Base-by-base conservation (phyloP, 2,113 vertebrate species). In the Chamaea fasciata region DNA sequence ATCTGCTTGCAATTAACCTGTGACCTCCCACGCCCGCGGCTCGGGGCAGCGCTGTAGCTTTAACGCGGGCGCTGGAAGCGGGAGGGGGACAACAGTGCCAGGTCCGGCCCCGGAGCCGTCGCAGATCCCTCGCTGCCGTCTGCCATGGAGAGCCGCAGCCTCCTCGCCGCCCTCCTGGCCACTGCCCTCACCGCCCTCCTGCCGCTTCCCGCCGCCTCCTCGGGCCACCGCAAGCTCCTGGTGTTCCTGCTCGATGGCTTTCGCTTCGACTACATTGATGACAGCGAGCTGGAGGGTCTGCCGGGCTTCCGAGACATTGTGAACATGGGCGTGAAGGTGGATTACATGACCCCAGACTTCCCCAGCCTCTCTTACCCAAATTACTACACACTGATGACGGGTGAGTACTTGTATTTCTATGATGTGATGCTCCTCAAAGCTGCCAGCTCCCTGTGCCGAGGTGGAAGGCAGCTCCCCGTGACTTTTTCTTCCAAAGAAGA, bases 321-420 rank as follows among this genome's bases (percentile, higher is more conserved):
- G 87, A 91, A 90, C 55, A 97, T 94, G 83, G 99, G 99, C 2
- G 99, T 99, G 37, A 99, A 99, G 94, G 99, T 98, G 97, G 99
- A 99, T 91, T 99, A 99, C 96, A 89, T 99, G 98, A 99, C 98
- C 3, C 99, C 99, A 2, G 99, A 99, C 91, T 99, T 99, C 52
- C 99, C 99, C 22, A 99, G 98, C 77, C 98, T 99, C 55, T 99
- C 99, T 2, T 99, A 98, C 57, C 99, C 99, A 0, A 99, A 99
- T 60, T 99, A 99, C 94, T 99, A 99, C 97, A 98, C 98, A 2
- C 87, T 99, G 19, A 99, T 99, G 99, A 99, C 99, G 4, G 99
- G 99, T 99, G 96, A 98, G 98, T 97, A 52, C 57, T 2, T n/a
- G 26, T 21, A 1, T 27, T 39, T 52, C 76, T 37, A 17, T 9